Base-by-base conservation (phyloP, 2,888 invertebrate species). In the Sturmia bella region DNA sequence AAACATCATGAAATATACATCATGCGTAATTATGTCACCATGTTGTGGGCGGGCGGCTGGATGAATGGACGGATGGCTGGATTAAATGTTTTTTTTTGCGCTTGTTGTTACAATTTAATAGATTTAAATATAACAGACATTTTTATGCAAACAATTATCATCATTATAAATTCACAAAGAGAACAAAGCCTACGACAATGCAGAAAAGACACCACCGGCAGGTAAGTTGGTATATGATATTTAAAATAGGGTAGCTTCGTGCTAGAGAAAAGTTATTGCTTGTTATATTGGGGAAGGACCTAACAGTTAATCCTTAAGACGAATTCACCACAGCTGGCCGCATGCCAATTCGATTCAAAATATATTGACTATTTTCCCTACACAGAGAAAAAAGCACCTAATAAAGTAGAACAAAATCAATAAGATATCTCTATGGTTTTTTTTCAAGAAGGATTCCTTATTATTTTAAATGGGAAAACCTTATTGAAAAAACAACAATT, bases 1-100 rank as follows among this genome's bases (percentile, higher is more conserved):
- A 81, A 76, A 81, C 77, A 82, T 78, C 52, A 66, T 78, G 61
- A 78, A 78, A 78, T 78, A 63, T 54, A 69, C 69, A 66, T 78
- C 48, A 73, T 32, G 45, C 9, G 43, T 70, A 72, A 78, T 78
- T 78, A 75, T 82, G 64, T 70, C 63, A 64, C 59, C 12, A 39
- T 24, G 13, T 41, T 61, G 43, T 56, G 17, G 43, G 39, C 12
- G 15, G n/a, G 9, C 1, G 45, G n/a, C 5, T 54, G 48, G 19
- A n/a, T 19, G 27, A 5, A 61, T 61, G 64, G 15, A 37, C 13
- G 12, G 39, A 41, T 39, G 24, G 24, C n/a, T 59, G 37, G 41
- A 6, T n/a, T 56, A 17, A 37, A 43, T 45, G 43, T 64, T n/a
- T 52, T n/a, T 37, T 24, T 57, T 3, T 21, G 11, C 52, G 39